Base-by-base conservation (phyloP, 2,888 invertebrate genomes). In the Anaspis maculata region DNA sequence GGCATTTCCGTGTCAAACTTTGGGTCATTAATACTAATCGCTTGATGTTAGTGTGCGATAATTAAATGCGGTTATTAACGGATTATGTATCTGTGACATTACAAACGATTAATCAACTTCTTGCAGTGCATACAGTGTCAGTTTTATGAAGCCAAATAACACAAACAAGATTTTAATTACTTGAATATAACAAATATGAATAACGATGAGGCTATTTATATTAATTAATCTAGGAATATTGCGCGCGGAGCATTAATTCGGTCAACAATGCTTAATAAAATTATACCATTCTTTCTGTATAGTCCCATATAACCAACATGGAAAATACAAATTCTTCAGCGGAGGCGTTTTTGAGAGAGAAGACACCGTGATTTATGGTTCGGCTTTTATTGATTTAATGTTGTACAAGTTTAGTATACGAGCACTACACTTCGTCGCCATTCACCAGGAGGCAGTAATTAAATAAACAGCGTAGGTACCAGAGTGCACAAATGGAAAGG, bases 61-160 rank as follows among this genome's bases (percentile, higher is more conserved):
- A 30, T 30, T 25, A 39, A 39, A 39, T 34, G 29, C 25, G 28
- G 31, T 34, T 30, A 39, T 39, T 39, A 31, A 31, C 31, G 34
- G 39, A 39, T 39, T 31, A 34, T 32, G 29, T 39, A 25, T 39
- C 32, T 33, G 39, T 34, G 32, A 39, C 39, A 39, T 34, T 25
- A 28, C 25, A 15, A 13, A 34, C 29, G 25, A 39, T 39, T 39
- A 39, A 39, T 39, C 34, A 39, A 28, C 34, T 34, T 34, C 34
- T 34, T 37, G 34, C 30, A 15, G 29, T 36, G 27, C 36, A 36
- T 36, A 31, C n/a, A n/a, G n/a, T 32, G 36, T 27, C 36, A 36
- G 31, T 31, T 30, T 34, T 34, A 30, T 34, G 25, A n/a, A n/a
- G n/a, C n/a, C n/a, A n/a, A n/a, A n/a, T n/a, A 27, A 35, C 26